A percentile compares a stretch with the other conserved stretches of the same genome.
Conservation (phyloP, 2,113 vertebrate species). For the Megalops atlanticus region DNA sequence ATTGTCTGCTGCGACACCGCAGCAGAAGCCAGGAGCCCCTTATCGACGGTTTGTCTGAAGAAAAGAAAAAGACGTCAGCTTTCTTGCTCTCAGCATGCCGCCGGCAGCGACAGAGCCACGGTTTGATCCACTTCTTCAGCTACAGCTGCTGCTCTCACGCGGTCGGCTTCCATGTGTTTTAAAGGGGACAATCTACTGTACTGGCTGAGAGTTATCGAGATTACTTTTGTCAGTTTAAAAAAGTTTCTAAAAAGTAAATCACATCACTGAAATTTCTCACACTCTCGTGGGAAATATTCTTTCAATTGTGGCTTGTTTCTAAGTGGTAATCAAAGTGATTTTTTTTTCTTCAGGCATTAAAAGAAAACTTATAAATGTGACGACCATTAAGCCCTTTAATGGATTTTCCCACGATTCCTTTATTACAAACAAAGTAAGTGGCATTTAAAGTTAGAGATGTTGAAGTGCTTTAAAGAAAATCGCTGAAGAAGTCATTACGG, state of each 20-base stretch:
- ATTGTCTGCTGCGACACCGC: neutral
- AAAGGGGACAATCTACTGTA: no score
- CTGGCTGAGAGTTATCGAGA: neutral
- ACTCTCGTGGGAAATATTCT: conserved; percentile 9
- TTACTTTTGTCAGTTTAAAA: neutral
- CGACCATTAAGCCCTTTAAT: neutral
- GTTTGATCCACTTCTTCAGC: neutral
- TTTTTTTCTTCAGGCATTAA: neutral
- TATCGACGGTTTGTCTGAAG: neutral
- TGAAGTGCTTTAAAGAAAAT: conserved; percentile 7
- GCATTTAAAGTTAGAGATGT: conserved; percentile 2
- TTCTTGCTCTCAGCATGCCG: neutral
- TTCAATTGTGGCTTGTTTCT: neutral
- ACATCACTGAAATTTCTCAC: neutral
- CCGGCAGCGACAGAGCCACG: neutral
- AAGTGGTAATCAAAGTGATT: neutral
- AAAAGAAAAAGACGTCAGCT: neutral
- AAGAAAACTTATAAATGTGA: neutral
- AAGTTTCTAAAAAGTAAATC: conserved; percentile 1
- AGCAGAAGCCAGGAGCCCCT: neutral
- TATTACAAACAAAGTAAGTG: neutral
- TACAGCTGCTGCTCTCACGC: neutral
- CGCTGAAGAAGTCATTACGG: neutral
- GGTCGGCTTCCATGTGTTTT: no score
- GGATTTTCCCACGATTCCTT: neutral